These are phyloP conservation scores for Synergus japonicus DNA, from an alignment of 2,888 invertebrate genomes.

Conservation along the genomic window DNA sequence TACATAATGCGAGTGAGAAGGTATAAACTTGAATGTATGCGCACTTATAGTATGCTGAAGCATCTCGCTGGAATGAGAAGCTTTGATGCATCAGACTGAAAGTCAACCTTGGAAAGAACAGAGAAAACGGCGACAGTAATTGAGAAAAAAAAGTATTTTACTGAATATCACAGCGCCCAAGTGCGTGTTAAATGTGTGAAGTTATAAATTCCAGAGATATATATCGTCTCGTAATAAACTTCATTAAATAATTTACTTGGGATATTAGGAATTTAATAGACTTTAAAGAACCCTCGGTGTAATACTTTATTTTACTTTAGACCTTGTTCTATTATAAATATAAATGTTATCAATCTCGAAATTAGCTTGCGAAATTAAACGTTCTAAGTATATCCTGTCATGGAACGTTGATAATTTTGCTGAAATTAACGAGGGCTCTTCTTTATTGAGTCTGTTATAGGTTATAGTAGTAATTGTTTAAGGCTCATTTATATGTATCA, in stretches of 20 bases:
- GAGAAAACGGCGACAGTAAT: constrained; percentile 23
- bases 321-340: neutral
- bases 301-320: neutral
- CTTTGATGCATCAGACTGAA: constrained; percentile 7
- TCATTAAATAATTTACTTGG: constrained; percentile 24
- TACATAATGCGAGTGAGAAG: constrained; percentile 5
- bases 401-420: neutral
- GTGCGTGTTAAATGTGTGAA: constrained; percentile 31
- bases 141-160: constrained; percentile 28
- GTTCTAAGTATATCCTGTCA: constrained; percentile 11
- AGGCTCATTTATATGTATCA: neutral
- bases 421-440: constrained; percentile 11
- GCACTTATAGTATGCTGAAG: neutral
- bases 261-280: constrained; percentile 23
- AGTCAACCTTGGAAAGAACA: constrained; percentile 7
- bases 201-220: constrained; percentile 37
- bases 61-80: neutral
- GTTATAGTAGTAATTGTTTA: constrained; percentile 15
- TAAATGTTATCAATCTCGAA: neutral
- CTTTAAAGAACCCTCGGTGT: neutral
- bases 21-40: constrained; percentile 1
- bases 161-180: neutral
- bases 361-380: neutral
- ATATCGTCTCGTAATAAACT: constrained; percentile 24
- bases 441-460: neutral